Percentiles rank a stretch among this genome's conserved stretches.
Evolutionary conservation across 1,140 invertebrate genomes (phyloP).

Genomic region (Capitella teleta): DNA sequence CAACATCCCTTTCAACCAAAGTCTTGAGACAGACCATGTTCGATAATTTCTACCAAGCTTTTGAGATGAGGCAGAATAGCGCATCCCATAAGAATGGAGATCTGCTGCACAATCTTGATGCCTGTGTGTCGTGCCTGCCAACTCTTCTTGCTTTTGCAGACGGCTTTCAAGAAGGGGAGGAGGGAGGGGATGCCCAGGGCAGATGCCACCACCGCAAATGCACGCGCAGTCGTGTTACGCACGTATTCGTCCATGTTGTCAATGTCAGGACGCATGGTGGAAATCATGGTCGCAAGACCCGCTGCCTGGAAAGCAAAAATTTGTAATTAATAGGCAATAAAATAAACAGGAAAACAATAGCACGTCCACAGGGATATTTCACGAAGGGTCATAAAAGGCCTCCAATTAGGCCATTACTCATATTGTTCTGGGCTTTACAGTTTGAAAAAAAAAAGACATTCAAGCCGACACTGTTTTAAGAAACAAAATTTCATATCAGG

Average conservation of each 20-base stretch:
- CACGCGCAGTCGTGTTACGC: conserved; percentile 94
- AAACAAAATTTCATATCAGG: too few species aligned
- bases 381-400: too few species aligned
- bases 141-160: conserved; percentile 97
- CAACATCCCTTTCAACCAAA: not conserved
- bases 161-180: conserved; percentile 95
- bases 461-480: too few species aligned
- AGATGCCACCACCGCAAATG: conserved; percentile 98
- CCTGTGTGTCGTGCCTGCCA: conserved; percentile 99
- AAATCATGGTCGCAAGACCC: conserved; percentile 99
- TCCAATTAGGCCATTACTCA: too few species aligned
- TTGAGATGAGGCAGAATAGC: conserved; percentile 97
- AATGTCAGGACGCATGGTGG: conserved; percentile 99
- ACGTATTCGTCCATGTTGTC: conserved; percentile 99
- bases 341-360: too few species aligned
- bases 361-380: too few species aligned
- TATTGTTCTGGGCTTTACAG: too few species aligned
- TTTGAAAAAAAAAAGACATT: too few species aligned
- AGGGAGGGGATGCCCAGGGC: conserved; percentile 96
- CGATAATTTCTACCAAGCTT: conserved; percentile 97
- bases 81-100: conserved; percentile 99
- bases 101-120: conserved; percentile 99
- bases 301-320: conserved; percentile 55
- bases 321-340: not conserved
- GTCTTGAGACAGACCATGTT: conserved; percentile 64